Evolutionary conservation across 2,888 invertebrate genomes (phyloP), one percentile per base, ranked within the genome.

Genomic region (Ashinkailepas kermadecensis): DNA sequence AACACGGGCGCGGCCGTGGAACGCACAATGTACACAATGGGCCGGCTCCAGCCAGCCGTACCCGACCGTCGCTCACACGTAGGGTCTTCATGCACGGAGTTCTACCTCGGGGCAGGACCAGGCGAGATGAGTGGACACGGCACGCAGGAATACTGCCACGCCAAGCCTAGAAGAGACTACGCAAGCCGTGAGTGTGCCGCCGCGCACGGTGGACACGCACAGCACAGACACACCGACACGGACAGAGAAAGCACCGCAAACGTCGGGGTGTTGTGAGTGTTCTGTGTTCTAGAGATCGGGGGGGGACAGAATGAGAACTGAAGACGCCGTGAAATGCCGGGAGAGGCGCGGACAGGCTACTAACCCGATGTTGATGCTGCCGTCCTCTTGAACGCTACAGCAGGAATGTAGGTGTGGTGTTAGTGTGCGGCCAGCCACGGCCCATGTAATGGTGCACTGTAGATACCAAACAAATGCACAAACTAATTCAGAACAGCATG

Each of bases 81-180:
- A 25, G n/a, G 6, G 4, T n/a, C 6, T 13, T 23, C 67, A 67
- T 67, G 67, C 67, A 67, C 25, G 25, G 25, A 12, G 8, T 11
- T 8, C 67, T 67, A 67, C 0, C 10, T n/a, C 23, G 12, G 25
- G 13, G 25, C 11, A 25, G 25, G 12, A n/a, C 12, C n/a, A 25
- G 65, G 10, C 10, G 67, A 10, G 15, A 0, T n/a, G n/a, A n/a
- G 67, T 11, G 25, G 13, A 13, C n/a, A 25, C 10, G 12, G 67
- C n/a, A 25, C 39, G 39, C 39, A 39, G 39, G 39, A 39, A 39
- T 39, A 39, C 39, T 4, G 25, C 6, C 67, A 25, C 67, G 67
- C 67, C 67, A 67, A 67, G 67, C 67, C 67, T 67, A 67, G 67
- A n/a, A 67, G 67, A 67, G 67, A 67, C 67, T 67, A 67, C 23